These are phyloP conservation scores for Australoheros scitulus DNA, from an alignment of 2,113 vertebrate genomes.

Conservation along the genomic window DNA sequence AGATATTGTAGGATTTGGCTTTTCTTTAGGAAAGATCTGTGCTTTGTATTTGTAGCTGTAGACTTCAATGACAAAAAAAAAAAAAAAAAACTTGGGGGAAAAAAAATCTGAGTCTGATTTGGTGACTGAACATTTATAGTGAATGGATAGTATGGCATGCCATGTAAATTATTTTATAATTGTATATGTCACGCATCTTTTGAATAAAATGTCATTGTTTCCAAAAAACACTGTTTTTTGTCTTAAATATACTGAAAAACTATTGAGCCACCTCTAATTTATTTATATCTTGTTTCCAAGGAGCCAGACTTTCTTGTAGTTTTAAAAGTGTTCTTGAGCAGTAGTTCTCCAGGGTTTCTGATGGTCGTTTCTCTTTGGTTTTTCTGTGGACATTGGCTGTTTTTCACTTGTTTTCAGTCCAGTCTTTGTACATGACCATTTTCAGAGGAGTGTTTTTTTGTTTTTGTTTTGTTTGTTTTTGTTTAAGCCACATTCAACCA, in stretches of 20 bases:
- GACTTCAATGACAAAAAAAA: conserved; percentile 66
- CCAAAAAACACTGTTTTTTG: conserved; percentile 47
- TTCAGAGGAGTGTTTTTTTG: neutral
- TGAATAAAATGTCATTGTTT: conserved; percentile 79
- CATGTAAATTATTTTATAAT: conserved; percentile 83
- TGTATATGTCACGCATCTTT: conserved; percentile 81
- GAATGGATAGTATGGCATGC: conserved; percentile 82
- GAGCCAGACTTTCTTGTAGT: neutral
- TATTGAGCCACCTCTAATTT: neutral
- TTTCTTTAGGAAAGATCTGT: conserved; percentile 74
- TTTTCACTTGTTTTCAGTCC: neutral
- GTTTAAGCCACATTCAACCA: neutral
- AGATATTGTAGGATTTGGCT: conserved; percentile 74
- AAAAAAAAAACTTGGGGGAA: conserved; percentile 66
- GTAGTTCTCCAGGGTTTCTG: neutral
- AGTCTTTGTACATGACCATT: neutral
- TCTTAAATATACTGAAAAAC: neutral
- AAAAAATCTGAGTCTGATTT: conserved; percentile 67
- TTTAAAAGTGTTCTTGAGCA: neutral
- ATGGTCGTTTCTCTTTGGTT: neutral
- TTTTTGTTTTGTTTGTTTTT: neutral
- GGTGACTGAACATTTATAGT: conserved; percentile 81
- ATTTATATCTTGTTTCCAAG: neutral
- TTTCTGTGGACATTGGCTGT: neutral
- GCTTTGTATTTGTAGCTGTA: conserved; percentile 80